These are phyloP conservation scores for Guaruba guarouba DNA, from an alignment of 2,113 vertebrate species.

Conservation along the genomic window DNA sequence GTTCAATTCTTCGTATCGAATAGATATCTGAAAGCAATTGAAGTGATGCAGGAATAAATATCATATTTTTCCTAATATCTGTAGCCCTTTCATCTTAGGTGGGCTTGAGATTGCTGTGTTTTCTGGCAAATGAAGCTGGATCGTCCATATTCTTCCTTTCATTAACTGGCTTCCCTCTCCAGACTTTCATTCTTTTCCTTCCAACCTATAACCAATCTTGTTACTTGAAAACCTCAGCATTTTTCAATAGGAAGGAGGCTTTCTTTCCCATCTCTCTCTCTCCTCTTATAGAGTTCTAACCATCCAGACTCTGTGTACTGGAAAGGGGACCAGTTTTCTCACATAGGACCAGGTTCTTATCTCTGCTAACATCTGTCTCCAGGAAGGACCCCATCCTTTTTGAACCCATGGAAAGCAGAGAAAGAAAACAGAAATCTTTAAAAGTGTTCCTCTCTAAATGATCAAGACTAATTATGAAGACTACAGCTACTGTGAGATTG, in stretches of 20 bases:
- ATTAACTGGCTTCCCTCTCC: neutral
- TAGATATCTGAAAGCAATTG: neutral
- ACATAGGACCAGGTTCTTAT: neutral
- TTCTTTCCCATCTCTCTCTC: neutral
- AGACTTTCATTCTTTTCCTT: neutral
- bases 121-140: neutral
- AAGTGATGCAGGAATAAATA: neutral
- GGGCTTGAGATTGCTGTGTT: neutral
- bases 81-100: neutral
- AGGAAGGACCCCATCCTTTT: neutral
- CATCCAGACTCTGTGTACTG: neutral
- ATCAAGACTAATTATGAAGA: neutral
- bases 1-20: neutral
- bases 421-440: neutral
- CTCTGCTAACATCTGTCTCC: neutral
- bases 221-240: neutral
- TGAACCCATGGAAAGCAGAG: neutral
- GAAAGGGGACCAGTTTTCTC: neutral
- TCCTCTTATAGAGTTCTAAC: neutral
- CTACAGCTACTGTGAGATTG: neutral
- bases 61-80: neutral
- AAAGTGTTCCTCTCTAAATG: neutral
- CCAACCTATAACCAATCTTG: neutral
- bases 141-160: neutral
- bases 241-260: neutral